Percentiles rank a stretch among this genome's conserved stretches.
These are phyloP conservation scores for Eudyptes chrysolophus DNA, from an alignment of 2,113 vertebrate species.

Conservation along the genomic window DNA sequence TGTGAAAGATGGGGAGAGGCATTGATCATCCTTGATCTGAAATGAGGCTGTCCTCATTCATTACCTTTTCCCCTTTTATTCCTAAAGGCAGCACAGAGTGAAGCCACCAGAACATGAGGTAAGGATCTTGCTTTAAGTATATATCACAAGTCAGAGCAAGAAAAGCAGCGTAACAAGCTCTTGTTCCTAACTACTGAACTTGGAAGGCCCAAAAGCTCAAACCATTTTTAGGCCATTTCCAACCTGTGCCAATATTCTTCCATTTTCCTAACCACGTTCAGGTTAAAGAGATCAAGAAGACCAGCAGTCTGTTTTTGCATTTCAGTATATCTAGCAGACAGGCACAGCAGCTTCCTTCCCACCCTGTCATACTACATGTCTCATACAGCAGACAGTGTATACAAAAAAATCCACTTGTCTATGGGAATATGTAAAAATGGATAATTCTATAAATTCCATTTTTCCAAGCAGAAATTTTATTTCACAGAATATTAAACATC, in stretches of 20 bases:
- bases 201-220: not conserved
- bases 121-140: not conserved
- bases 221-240: not conserved
- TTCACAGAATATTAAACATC: not conserved
- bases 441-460: not conserved
- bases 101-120: not conserved
- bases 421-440: not conserved
- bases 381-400: not conserved
- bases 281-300: not conserved
- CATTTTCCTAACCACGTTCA: not conserved
- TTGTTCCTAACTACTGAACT: not conserved
- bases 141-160: not conserved
- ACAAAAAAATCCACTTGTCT: not conserved
- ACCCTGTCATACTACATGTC: not conserved
- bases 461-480: not conserved
- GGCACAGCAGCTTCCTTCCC: not conserved
- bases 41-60: not conserved
- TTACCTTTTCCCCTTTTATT: not conserved
- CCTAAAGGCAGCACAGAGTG: not conserved
- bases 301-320: not conserved
- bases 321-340: not conserved
- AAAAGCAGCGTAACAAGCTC: not conserved
- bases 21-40: not conserved
- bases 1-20: not conserved
- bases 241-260: not conserved